phyloP scores from a whole-genome alignment of 2,888 invertebrate species.

The Pseudococcus longispinus region DNA sequence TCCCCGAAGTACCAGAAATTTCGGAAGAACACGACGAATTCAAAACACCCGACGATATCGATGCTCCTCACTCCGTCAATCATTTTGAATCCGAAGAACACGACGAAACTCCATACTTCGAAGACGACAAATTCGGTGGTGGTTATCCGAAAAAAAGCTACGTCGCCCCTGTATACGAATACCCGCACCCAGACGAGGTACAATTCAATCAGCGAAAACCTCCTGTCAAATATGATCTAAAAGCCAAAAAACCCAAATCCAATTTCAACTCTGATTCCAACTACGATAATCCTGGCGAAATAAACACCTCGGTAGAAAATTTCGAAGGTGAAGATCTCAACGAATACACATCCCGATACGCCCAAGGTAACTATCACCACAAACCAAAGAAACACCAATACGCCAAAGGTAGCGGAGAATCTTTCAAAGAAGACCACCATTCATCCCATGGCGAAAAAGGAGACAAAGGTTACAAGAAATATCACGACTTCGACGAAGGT shows the following conservation, averaged over 20 bases:
- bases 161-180: conserved; percentile 53
- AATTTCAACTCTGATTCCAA: conserved; percentile 30
- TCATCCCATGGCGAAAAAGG: conserved; percentile 69
- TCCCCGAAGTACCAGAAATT: conserved; percentile 1
- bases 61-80: background rate
- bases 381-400: conserved; percentile 57
- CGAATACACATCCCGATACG: conserved; percentile 71
- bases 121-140: background rate
- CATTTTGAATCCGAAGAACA: conserved; percentile 37
- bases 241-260: conserved; percentile 4
- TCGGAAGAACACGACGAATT: conserved; percentile 30
- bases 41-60: conserved; percentile 29
- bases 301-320: conserved; percentile 18
- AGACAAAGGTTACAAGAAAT: conserved; percentile 72
- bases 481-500: conserved; percentile 70
- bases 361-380: conserved; percentile 62
- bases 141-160: conserved; percentile 46
- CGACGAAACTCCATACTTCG: background rate
- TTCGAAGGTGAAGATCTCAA: conserved; percentile 68
- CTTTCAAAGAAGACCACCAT: conserved; percentile 68
- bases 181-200: conserved; percentile 44
- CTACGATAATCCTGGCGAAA: background rate
- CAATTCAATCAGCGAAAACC: conserved; percentile 44
- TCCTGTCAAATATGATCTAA: conserved; percentile 55
- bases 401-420: conserved; percentile 67